Evolutionary conservation across 2,797 vertebrate genomes (phyloP).

Genomic region (Tinamus major): DNA sequence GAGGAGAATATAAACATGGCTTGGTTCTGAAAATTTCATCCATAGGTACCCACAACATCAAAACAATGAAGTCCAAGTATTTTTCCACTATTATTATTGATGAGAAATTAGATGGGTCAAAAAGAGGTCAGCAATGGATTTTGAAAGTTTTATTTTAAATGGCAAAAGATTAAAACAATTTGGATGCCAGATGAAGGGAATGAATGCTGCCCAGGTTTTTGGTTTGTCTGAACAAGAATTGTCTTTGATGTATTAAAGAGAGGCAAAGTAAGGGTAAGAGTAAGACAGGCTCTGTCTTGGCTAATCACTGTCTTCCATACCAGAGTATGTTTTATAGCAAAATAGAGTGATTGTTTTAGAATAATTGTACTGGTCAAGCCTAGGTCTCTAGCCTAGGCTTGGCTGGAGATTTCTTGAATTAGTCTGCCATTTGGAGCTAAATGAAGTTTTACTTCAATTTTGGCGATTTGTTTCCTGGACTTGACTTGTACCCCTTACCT

Average conservation of each 20-base stretch:
- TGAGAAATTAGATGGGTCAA: background rate
- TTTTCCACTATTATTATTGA: background rate
- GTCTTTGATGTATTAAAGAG: background rate
- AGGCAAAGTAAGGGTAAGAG: background rate
- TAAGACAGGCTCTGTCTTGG: background rate
- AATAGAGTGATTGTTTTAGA: background rate
- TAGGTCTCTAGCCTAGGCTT: no score
- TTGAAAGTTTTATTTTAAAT: background rate
- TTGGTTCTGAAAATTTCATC: background rate
- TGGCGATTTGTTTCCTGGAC: background rate
- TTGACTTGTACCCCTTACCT: background rate
- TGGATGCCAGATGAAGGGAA: background rate
- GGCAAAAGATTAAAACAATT: background rate
- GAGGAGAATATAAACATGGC: background rate
- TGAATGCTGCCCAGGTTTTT: background rate
- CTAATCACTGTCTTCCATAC: background rate
- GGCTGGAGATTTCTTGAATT: conserved; percentile 15
- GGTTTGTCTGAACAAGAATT: background rate
- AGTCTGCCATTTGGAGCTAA: background rate
- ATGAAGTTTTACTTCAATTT: conserved; percentile 13
- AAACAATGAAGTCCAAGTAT: background rate
- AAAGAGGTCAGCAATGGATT: background rate
- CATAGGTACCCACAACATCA: background rate
- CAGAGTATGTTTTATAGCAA: background rate
- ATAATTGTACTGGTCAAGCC: background rate